Evolutionary conservation across 2,113 vertebrate species (phyloP), one percentile per base, ranked within the genome.

Genomic region (Dendrocopos noguchii): DNA sequence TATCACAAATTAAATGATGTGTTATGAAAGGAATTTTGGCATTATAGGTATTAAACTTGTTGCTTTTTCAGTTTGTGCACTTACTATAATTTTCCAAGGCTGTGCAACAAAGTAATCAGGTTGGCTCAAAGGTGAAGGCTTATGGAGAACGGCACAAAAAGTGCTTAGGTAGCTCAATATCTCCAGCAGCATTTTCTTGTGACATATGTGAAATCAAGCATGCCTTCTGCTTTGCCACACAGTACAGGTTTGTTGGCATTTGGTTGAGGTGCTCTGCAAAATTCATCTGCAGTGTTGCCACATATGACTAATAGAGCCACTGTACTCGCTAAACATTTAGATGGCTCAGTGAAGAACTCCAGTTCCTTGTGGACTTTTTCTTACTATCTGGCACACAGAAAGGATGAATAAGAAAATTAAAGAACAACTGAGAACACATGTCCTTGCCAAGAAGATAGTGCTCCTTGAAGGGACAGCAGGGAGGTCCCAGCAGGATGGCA

Each of bases 361-460:
- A 72, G 27, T 31, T 84, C 70, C 22, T 89, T 73, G 67, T 0
- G 7, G 55, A 74, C 42, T 80, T 72, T 59, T 57, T 84, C 46
- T 79, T 47, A 68, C 65, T 70, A 34, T 70, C n/a, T 42, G 63
- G 28, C 28, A 68, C 36, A 57, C 7, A 78, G 79, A 86, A 74
- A 71, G 10, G 29, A 84, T 68, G 87, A 94, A 52, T 59, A 57
- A 90, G 73, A 78, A 95, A 94, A 84, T 52, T 50, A 88, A 82
- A 70, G 55, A 87, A 61, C 15, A 65, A 39, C 27, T 22, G 44
- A 87, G 67, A 94, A 86, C 5, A 4, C 7, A 36, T 55, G 24
- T 87, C 27, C 68, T 93, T 92, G 87, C 73, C 91, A 95, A 88
- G 57, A 89, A 83, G 61, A 72, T 61, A 87, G 83, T n/a, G 46